These are phyloP conservation scores for Camelus dromedarius DNA, from an alignment of 2,113 vertebrate genomes.

Conservation along the genomic window DNA sequence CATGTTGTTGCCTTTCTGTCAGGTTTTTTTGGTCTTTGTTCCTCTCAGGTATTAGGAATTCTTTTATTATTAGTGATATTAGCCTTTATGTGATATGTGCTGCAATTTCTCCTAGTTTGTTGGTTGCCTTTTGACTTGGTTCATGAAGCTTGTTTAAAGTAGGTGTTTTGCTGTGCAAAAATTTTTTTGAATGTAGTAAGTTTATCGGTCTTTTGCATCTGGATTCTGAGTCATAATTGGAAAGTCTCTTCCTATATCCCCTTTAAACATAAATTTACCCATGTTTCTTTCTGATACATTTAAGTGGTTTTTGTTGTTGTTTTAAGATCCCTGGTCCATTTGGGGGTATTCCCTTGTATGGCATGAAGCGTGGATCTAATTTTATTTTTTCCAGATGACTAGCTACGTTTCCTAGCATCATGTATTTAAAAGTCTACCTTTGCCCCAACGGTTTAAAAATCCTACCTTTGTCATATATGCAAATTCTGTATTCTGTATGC, in stretches of 20 bases:
- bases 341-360: background rate
- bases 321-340: background rate
- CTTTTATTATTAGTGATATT: background rate
- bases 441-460: background rate
- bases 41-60: background rate
- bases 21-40: background rate
- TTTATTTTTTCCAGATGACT: background rate
- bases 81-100: background rate
- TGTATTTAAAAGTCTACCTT: background rate
- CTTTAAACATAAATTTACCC: background rate
- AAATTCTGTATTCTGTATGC: background rate
- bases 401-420: background rate
- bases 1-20: background rate
- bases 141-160: background rate
- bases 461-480: background rate
- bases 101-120: background rate
- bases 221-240: background rate
- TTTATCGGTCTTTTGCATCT: background rate
- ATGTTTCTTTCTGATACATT: background rate
- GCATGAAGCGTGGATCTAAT: background rate
- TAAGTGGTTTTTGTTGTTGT: background rate
- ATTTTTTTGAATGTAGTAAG: background rate
- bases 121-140: background rate
- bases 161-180: background rate
- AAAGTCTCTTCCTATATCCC: background rate